Conservation (phyloP, 2,888 invertebrate genomes). For the Mamestra brassicae region DNA sequence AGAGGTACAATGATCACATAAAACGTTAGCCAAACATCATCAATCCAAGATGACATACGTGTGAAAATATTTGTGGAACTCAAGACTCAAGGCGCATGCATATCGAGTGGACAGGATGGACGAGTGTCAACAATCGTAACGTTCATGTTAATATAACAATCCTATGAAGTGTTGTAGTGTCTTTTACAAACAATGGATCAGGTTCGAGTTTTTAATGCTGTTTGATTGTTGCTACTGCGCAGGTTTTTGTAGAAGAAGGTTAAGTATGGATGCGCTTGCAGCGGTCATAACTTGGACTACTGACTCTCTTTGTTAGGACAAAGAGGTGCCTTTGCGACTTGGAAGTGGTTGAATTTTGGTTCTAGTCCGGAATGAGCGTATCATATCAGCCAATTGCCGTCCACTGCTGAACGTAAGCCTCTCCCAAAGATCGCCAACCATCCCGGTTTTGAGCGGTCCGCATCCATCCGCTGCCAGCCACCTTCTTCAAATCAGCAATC, state of each 20-base stretch:
- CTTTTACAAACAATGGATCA: conserved; percentile 34
- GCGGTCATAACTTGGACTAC: background rate
- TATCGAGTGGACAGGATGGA: conserved; percentile 31
- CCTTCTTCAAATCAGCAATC: no score
- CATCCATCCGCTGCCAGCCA: no score
- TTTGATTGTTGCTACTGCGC: conserved; percentile 19
- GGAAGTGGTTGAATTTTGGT: background rate
- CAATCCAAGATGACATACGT: conserved; percentile 10
- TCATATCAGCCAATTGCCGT: no score
- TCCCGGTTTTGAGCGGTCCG: no score
- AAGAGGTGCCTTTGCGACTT: background rate
- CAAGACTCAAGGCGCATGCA: conserved; percentile 8
- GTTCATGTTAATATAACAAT: conserved; percentile 36
- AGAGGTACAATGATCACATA: conserved; percentile 18
- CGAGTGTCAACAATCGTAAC: conserved; percentile 24
- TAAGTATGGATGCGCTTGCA: background rate
- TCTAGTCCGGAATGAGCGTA: no score
- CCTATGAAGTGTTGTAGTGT: conserved; percentile 17
- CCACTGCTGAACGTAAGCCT: no score
- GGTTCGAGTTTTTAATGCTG: conserved; percentile 3
- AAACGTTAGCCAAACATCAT: conserved; percentile 9
- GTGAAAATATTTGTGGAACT: conserved; percentile 41
- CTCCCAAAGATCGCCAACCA: no score
- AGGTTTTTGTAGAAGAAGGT: background rate
- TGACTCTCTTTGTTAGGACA: background rate